A percentile compares a stretch with the other conserved stretches of the same genome.
These are phyloP conservation scores for Cordilura impudica DNA, from an alignment of 2,888 invertebrate genomes.

Conservation along the genomic window DNA sequence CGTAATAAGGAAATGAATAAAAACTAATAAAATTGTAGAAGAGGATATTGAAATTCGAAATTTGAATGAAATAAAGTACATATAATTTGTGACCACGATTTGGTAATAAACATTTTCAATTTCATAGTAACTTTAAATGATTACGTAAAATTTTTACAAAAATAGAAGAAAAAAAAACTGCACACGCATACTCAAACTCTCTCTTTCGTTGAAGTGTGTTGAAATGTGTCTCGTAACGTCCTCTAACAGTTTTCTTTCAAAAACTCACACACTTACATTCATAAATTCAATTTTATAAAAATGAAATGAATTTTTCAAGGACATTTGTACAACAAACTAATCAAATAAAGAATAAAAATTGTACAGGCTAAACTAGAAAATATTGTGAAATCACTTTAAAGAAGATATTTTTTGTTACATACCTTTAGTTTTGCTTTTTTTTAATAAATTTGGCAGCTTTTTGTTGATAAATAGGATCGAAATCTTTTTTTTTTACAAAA, in stretches of 20 bases:
- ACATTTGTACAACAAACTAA: background rate
- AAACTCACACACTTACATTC: background rate
- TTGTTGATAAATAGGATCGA: too few species aligned
- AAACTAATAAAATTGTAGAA: background rate
- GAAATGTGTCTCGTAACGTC: conserved; percentile 19
- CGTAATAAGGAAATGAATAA: conserved; percentile 10
- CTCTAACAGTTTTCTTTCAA: conserved; percentile 6
- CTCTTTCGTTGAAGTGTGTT: background rate
- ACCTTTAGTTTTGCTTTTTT: background rate
- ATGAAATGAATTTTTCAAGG: conserved; percentile 23
- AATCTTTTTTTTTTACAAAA: too few species aligned
- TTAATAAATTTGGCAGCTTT: background rate
- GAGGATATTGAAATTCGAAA: background rate
- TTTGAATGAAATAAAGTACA: too few species aligned
- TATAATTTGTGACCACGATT: too few species aligned
- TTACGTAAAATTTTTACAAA: conserved; percentile 11
- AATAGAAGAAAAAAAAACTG: background rate
- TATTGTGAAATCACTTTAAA: background rate
- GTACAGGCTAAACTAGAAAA: background rate
- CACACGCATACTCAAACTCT: conserved; percentile 24
- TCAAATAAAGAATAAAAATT: background rate
- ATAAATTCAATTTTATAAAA: background rate
- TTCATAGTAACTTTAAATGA: background rate
- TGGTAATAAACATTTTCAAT: background rate
- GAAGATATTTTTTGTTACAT: background rate